Evolutionary conservation across 2,888 invertebrate genomes (phyloP).

Genomic region (Drosophila nr. fundita): DNA sequence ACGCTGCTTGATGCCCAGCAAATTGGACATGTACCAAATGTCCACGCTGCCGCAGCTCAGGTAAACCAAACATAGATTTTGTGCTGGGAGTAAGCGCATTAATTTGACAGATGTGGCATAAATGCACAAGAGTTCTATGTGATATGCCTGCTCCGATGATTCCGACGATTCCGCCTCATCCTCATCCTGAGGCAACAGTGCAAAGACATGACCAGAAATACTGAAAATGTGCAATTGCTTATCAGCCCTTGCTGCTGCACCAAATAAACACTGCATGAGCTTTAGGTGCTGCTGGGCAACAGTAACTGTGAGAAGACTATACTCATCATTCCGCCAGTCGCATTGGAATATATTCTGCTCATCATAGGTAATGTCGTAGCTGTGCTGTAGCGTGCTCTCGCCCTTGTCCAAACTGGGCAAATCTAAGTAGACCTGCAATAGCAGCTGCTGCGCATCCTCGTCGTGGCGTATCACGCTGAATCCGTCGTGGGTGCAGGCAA

Average conservation of each 20-base stretch:
- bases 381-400: slow-evolving; percentile 56
- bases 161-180: slow-evolving; percentile 1
- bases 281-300: slow-evolving; percentile 61
- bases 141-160: slow-evolving; percentile 23
- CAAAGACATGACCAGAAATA: slow-evolving; percentile 78
- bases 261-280: slow-evolving; percentile 73
- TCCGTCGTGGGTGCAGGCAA: slow-evolving; percentile 64
- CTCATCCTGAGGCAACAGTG: slow-evolving; percentile 54
- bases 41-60: slow-evolving; percentile 82
- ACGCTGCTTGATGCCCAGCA: slow-evolving; percentile 64
- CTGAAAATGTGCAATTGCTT: slow-evolving; percentile 77
- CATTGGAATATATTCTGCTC: slow-evolving; percentile 80
- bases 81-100: slow-evolving; percentile 64
- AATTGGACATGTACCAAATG: slow-evolving; percentile 80
- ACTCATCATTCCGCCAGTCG: slow-evolving; percentile 76
- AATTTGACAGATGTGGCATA: slow-evolving; percentile 71
- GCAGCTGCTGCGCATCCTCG: slow-evolving; percentile 46
- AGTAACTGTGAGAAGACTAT: slow-evolving; percentile 67
- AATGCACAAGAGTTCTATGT: slow-evolving; percentile 64
- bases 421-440: slow-evolving; percentile 79
- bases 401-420: slow-evolving; percentile 69
- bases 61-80: slow-evolving; percentile 74
- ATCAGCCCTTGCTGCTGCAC: slow-evolving; percentile 3
- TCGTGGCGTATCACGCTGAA: slow-evolving; percentile 80
- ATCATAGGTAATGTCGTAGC: slow-evolving; percentile 82